These are phyloP conservation scores for Aricia agestis DNA, from an alignment of 1,140 invertebrate species.

Conservation along the genomic window DNA sequence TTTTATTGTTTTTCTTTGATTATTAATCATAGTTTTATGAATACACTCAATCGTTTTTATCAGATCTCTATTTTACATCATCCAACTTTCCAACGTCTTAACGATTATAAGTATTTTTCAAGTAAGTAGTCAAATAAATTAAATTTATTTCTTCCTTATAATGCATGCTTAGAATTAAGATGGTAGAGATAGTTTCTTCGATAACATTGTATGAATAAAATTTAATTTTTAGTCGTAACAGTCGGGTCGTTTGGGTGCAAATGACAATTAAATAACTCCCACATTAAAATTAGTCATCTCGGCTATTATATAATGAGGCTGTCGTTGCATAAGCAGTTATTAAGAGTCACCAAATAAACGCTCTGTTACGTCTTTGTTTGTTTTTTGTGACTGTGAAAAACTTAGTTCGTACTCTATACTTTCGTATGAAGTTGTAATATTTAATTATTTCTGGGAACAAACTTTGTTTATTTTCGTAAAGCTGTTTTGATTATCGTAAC, in stretches of 20 bases:
- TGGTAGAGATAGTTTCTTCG: not conserved
- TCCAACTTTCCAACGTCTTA: not conserved
- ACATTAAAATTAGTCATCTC: slow-evolving; percentile 7
- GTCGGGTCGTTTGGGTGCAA: not conserved
- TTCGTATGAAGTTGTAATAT: not conserved
- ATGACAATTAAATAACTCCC: slow-evolving; percentile 6
- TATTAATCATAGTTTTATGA: not conserved
- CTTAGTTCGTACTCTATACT: not conserved
- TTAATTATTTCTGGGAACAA: not conserved
- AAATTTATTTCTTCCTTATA: not conserved
- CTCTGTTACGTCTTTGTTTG: slow-evolving; percentile 5
- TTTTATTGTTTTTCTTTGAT: not conserved
- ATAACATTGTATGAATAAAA: not conserved
- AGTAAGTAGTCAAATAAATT: not conserved
- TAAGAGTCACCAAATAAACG: not conserved
- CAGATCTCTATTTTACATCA: not conserved
- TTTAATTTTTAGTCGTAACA: not conserved
- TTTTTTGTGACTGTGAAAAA: slow-evolving; percentile 1
- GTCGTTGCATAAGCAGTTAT: not conserved
- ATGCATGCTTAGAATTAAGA: not conserved
- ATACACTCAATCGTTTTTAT: not conserved
- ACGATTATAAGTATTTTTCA: not conserved
- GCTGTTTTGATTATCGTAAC: too few species aligned
- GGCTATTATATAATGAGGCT: not conserved
- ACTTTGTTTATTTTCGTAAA: too few species aligned